Percentiles rank a stretch among this genome's conserved stretches.
Conservation (phyloP, 2,797 vertebrate species). For the Otolemur crassicaudatus region DNA sequence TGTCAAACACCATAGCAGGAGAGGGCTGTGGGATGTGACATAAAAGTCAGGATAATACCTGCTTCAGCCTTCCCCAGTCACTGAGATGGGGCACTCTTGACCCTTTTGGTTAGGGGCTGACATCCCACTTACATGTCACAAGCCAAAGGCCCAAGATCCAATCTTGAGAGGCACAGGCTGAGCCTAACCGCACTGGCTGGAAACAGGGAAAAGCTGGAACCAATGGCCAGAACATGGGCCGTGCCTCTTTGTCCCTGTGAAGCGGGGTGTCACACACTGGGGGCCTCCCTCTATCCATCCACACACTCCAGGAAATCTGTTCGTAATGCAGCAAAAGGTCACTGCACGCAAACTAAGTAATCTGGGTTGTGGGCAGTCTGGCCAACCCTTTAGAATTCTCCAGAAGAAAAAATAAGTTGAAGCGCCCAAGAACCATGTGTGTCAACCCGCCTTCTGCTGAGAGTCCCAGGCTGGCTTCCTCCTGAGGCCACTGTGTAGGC, state of each 20-base stretch:
- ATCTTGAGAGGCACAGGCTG: not conserved
- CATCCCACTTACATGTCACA: not conserved
- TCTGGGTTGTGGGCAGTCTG: not conserved
- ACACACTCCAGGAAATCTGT: not conserved
- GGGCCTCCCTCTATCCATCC: not conserved
- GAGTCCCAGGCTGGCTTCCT: not conserved
- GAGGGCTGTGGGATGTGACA: too few relatives aligned
- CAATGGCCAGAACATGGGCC: not conserved
- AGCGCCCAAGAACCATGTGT: accelerated
- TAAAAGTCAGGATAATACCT: not conserved
- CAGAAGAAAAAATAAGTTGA: not conserved
- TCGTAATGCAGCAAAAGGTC: not conserved
- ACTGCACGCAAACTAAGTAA: not conserved
- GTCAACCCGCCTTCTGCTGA: not conserved
- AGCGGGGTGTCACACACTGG: accelerated
- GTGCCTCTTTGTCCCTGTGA: not conserved
- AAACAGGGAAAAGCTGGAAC: not conserved
- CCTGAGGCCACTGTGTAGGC: accelerated
- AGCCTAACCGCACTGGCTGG: too few relatives aligned
- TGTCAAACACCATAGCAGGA: not conserved
- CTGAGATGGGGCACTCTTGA: not conserved
- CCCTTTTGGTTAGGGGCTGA: not conserved
- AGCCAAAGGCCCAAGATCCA: not conserved
- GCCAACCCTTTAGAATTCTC: not conserved
- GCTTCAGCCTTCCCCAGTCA: not conserved